Conservation (phyloP, 1,140 invertebrate genomes). For the Cataglyphis hispanica region DNA sequence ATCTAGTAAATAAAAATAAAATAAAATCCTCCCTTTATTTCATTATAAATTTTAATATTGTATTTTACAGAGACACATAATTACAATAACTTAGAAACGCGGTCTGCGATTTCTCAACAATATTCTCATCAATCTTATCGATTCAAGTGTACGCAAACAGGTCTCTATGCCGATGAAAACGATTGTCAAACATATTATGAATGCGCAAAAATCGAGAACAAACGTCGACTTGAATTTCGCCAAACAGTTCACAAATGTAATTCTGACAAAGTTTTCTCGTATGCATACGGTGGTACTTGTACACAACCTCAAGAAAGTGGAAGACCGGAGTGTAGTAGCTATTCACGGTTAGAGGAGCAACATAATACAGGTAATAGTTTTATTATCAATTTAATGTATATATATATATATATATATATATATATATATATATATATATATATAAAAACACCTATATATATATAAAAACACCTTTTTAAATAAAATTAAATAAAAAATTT, state of each 20-base stretch:
- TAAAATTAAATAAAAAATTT: no score
- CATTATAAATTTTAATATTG: background rate
- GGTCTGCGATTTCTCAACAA: background rate
- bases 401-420: background rate
- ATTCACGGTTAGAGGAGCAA: background rate
- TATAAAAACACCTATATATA: no score
- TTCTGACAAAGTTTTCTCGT: conserved; percentile 14
- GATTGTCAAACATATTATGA: conserved; percentile 37
- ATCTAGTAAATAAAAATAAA: background rate
- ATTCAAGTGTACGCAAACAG: background rate
- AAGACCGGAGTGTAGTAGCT: conserved; percentile 10
- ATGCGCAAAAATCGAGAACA: background rate
- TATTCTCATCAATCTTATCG: background rate
- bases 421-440: background rate
- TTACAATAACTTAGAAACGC: background rate
- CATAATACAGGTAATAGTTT: conserved; percentile 10
- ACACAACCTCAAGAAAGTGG: background rate
- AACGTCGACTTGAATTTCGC: background rate
- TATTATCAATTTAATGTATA: background rate
- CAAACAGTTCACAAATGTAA: conserved; percentile 3
- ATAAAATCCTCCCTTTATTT: background rate
- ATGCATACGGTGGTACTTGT: background rate
- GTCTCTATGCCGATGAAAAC: background rate
- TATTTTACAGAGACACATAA: background rate
- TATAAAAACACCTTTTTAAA: no score